Conservation (phyloP, 2,888 invertebrate genomes). For the Tholera decimalis region DNA sequence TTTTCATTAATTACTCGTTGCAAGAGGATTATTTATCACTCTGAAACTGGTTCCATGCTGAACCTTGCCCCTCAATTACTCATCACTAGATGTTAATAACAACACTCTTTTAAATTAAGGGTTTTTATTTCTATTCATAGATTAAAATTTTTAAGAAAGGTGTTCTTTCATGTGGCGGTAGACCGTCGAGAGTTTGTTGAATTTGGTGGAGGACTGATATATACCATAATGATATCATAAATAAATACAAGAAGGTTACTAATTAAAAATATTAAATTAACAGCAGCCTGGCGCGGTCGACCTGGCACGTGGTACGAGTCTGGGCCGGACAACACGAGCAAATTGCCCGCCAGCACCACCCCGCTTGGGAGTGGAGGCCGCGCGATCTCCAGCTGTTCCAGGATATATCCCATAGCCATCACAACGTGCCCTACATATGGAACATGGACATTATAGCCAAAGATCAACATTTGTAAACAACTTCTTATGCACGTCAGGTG, state of each 20-base stretch:
- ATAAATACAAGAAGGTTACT: slow-evolving; percentile 80
- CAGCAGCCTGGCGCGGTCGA: slow-evolving; percentile 69
- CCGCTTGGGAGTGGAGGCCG: slow-evolving; percentile 82
- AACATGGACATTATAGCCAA: slow-evolving; percentile 69
- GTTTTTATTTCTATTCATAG: slow-evolving; percentile 37
- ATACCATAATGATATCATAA: slow-evolving; percentile 73
- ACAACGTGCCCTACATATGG: slow-evolving; percentile 81
- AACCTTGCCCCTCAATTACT: slow-evolving; percentile 25
- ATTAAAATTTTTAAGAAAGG: slow-evolving; percentile 8
- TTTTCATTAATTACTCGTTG: slow-evolving; percentile 75
- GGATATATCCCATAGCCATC: slow-evolving; percentile 83
- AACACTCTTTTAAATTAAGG: slow-evolving; percentile 3
- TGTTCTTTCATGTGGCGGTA: no score
- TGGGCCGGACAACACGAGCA: slow-evolving; percentile 79
- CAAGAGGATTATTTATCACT: slow-evolving; percentile 74
- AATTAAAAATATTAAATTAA: slow-evolving; percentile 78
- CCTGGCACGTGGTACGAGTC: slow-evolving; percentile 68
- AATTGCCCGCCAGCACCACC: slow-evolving; percentile 81
- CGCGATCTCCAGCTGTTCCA: slow-evolving; percentile 77
- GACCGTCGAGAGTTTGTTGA: neutral
- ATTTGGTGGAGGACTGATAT: slow-evolving; percentile 3
- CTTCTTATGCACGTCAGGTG: slow-evolving; percentile 13
- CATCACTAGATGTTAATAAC: slow-evolving; percentile 23
- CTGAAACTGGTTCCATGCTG: slow-evolving; percentile 64
- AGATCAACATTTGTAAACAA: slow-evolving; percentile 67